These are phyloP conservation scores for Chloroceryle amazona DNA, from an alignment of 2,797 vertebrate genomes.

Conservation along the genomic window DNA sequence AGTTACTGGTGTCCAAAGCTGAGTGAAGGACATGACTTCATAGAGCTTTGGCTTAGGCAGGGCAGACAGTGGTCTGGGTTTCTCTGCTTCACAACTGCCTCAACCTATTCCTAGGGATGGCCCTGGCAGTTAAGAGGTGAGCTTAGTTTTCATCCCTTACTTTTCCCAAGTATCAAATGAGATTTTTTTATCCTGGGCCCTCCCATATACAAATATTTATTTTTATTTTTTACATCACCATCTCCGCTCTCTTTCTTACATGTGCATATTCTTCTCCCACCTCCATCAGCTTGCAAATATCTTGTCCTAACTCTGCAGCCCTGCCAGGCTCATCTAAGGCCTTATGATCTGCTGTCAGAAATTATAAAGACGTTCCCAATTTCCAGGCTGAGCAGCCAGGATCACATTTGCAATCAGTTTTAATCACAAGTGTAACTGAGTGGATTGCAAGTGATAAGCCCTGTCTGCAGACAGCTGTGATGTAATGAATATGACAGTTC, in stretches of 20 bases:
- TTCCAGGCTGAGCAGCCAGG: conserved; percentile 55
- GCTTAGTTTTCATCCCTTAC: neutral
- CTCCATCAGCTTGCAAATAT: neutral
- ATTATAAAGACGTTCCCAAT: conserved; percentile 55
- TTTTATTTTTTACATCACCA: neutral
- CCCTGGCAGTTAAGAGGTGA: neutral
- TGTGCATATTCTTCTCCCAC: neutral
- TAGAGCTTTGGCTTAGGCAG: neutral
- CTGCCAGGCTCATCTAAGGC: conserved; percentile 16
- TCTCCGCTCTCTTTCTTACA: neutral
- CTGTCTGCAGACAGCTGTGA: conserved; percentile 53
- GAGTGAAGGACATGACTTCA: neutral
- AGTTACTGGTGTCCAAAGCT: neutral
- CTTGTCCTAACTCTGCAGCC: neutral
- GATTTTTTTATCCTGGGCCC: rapidly evolving
- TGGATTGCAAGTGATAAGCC: conserved; percentile 53
- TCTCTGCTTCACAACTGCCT: neutral
- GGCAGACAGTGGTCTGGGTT: neutral
- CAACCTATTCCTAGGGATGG: rapidly evolving
- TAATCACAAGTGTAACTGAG: conserved; percentile 71
- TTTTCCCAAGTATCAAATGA: neutral
- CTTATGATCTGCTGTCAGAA: conserved; percentile 60
- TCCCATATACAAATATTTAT: neutral
- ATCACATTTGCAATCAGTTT: conserved; percentile 72
- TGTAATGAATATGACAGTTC: conserved; percentile 69